These are phyloP conservation scores for Calycopis cecrops DNA, from an alignment of 1,140 invertebrate species.

Conservation along the genomic window DNA sequence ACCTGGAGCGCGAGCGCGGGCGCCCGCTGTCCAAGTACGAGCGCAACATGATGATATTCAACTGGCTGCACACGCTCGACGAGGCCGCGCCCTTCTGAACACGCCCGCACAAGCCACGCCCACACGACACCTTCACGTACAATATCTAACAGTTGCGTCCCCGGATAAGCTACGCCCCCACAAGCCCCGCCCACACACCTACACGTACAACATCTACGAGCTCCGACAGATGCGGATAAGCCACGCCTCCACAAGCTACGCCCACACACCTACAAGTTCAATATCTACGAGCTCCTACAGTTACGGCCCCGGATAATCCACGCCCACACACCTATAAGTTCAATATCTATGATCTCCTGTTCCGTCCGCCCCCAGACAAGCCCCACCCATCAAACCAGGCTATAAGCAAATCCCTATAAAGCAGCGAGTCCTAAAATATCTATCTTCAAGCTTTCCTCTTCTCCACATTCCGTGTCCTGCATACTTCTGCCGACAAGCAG, in stretches of 20 bases:
- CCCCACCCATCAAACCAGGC: too few relatives aligned
- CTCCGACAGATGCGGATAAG: too few relatives aligned
- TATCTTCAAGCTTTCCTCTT: too few relatives aligned
- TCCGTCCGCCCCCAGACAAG: not conserved
- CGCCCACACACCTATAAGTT: not conserved
- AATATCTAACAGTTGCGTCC: too few relatives aligned
- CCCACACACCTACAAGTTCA: not conserved
- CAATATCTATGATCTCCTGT: not conserved
- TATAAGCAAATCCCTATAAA: too few relatives aligned
- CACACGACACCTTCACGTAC: not conserved
- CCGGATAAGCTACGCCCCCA: too few relatives aligned
- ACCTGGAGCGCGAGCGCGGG: slow-evolving; percentile 87
- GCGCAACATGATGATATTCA: slow-evolving; percentile 94
- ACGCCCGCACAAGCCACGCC: not conserved
- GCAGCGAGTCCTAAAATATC: too few relatives aligned
- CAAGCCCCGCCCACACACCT: not conserved
- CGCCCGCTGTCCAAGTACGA: slow-evolving; percentile 91
- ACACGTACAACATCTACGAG: too few relatives aligned
- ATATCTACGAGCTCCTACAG: not conserved
- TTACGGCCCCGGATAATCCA: too few relatives aligned
- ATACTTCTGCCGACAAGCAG: too few relatives aligned
- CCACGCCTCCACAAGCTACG: too few relatives aligned
- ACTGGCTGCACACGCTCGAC: slow-evolving; percentile 91
- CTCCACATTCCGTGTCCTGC: too few relatives aligned
- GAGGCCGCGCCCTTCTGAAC: slow-evolving; percentile 56